Evolutionary conservation across 2,888 invertebrate species (phyloP).

Genomic region (Brassicogethes aeneus): DNA sequence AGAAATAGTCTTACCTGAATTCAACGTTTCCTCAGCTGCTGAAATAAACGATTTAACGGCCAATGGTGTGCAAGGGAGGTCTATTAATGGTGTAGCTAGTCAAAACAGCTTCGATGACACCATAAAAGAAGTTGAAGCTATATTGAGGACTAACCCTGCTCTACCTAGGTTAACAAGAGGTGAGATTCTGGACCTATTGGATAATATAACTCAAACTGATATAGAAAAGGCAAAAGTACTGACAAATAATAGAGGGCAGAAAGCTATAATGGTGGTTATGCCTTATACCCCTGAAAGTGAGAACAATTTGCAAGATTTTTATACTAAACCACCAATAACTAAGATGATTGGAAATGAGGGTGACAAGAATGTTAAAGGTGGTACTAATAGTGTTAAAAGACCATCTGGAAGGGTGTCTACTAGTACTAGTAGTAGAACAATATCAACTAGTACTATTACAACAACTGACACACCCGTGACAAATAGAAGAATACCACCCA

Average conservation of each 20-base stretch:
- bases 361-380: conserved; percentile 3
- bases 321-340: conserved; percentile 56
- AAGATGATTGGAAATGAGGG: conserved; percentile 43
- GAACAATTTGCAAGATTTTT: conserved; percentile 50
- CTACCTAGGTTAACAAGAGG: conserved; percentile 55
- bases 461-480: neutral
- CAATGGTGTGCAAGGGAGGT: conserved; percentile 7
- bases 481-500: neutral
- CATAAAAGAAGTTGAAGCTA: conserved; percentile 57
- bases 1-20: conserved; percentile 15
- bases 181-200: conserved; percentile 57
- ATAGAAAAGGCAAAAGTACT: conserved; percentile 16
- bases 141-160: conserved; percentile 51
- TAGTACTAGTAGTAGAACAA: neutral
- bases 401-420: neutral
- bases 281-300: conserved; percentile 51
- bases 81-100: conserved; percentile 7
- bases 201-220: conserved; percentile 54
- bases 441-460: neutral
- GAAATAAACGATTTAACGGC: conserved; percentile 17
- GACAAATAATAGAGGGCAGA: conserved; percentile 35
- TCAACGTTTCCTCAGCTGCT: conserved; percentile 12
- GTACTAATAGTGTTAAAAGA: neutral
- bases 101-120: conserved; percentile 49
- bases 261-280: conserved; percentile 56